These are phyloP conservation scores for Hyla sarda DNA, from an alignment of 2,113 vertebrate species.

Conservation along the genomic window DNA sequence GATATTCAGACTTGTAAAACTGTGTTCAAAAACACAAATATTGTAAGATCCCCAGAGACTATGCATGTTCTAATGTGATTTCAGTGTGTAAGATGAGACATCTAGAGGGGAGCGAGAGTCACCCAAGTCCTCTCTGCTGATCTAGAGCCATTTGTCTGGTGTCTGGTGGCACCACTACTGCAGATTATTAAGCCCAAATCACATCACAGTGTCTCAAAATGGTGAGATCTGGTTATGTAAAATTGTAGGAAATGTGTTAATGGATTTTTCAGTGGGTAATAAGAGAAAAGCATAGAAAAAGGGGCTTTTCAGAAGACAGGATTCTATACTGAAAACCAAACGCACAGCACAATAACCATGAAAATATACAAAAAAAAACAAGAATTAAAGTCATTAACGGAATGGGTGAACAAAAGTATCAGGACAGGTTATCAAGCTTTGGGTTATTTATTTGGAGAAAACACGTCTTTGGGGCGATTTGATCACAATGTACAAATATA, in stretches of 20 bases:
- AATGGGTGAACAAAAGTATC: no score
- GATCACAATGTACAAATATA: no score
- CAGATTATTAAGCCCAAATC: conserved; percentile 55
- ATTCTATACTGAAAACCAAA: neutral
- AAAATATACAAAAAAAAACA: neutral
- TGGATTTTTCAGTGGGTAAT: conserved; percentile 41
- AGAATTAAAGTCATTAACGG: no score
- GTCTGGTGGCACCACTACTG: conserved; percentile 43
- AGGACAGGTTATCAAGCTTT: no score
- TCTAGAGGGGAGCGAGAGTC: conserved; percentile 33
- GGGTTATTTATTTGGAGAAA: no score
- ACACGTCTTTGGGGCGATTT: no score
- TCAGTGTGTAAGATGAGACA: conserved; percentile 47
- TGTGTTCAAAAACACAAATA: conserved; percentile 54
- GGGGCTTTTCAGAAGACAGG: neutral
- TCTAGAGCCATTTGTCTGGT: conserved; percentile 49
- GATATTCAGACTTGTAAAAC: conserved; percentile 39
- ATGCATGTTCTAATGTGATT: conserved; percentile 39
- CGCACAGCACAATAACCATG: neutral
- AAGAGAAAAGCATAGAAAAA: neutral
- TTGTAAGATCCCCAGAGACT: conserved; percentile 35
- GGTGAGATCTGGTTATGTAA: conserved; percentile 2
- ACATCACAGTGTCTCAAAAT: conserved; percentile 46
- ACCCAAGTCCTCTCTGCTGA: conserved; percentile 24
- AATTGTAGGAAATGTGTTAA: conserved; percentile 48